These are phyloP conservation scores for Atrina japonica DNA, from an alignment of 2,888 invertebrate species.

Conservation along the genomic window DNA sequence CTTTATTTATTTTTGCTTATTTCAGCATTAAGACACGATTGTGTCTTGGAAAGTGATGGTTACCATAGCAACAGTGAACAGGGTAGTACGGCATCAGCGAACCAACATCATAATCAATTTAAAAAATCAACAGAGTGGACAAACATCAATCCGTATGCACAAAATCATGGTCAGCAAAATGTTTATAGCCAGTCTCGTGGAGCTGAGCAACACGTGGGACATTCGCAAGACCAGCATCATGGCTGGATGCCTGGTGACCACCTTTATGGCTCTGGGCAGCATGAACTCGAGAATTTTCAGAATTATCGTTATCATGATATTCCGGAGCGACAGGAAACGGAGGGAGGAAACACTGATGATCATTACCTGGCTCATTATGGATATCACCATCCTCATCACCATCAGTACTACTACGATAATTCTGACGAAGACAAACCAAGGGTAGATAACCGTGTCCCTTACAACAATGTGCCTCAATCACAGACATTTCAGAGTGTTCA, in stretches of 20 bases:
- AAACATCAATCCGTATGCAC: conserved; percentile 19
- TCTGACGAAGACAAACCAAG: conserved; percentile 39
- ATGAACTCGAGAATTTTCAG: conserved; percentile 27
- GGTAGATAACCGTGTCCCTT: conserved; percentile 24
- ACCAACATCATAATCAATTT: conserved; percentile 47
- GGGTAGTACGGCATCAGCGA: conserved; percentile 33
- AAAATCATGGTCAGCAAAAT: conserved; percentile 30
- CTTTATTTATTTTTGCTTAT: not conserved
- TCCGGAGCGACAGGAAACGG: conserved; percentile 40
- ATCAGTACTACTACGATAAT: not conserved
- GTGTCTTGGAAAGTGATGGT: conserved; percentile 39
- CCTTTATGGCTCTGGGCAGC: not conserved
- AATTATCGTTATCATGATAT: conserved; percentile 30
- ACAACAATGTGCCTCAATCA: conserved; percentile 32
- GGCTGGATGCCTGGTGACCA: not conserved
- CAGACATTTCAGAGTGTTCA: conserved; percentile 35
- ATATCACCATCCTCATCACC: conserved; percentile 35
- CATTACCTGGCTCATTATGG: conserved; percentile 24
- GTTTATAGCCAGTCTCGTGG: conserved; percentile 15
- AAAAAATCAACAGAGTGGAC: conserved; percentile 43
- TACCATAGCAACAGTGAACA: conserved; percentile 48
- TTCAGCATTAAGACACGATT: conserved; percentile 23
- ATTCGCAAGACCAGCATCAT: conserved; percentile 15
- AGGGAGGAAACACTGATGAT: conserved; percentile 36
- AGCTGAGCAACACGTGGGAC: conserved; percentile 8